Evolutionary conservation across 2,113 vertebrate species (phyloP), one percentile per base, ranked within the genome.

Genomic region (Nothoprocta pentlandii): DNA sequence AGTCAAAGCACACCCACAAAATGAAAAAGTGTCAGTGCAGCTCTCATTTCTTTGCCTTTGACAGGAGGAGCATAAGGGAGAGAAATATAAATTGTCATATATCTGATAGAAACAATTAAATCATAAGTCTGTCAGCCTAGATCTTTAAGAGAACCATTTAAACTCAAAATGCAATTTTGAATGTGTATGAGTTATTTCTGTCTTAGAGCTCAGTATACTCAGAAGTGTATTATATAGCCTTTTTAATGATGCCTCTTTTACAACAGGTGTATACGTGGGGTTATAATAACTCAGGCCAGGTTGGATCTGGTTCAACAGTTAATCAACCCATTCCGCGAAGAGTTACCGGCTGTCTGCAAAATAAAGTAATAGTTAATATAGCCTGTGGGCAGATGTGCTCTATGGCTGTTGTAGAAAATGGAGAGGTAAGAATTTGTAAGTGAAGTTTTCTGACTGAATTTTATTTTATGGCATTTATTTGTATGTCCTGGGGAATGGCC

Each of bases 341-440:
- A 94, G 99, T 99, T 92, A 99, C 98, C 66, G 98, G 98, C 96
- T 99, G 99, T 94, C 96, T 99, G 75, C 99, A 99, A 94, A 99
- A 98, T 96, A 99, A 99, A 97, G 97, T 98, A 51, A 98, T 98
- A 28, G 96, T 99, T 83, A 99, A 98, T 96, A 98, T 99, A 71
- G 99, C 99, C 59, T 99, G 99, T 88, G 99, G 99, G 58, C 99
- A 99, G 96, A 99, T 99, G 97, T 99, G 99, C 93, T 99, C 99
- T 11, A 99, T 99, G 99, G 99, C 99, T 6, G 99, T 99, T 17
- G 98, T 99, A 46, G 99, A 99, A 96, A 99, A 98, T 20, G 99
- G 99, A 79, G 99, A 99, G 98, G 99, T 99, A 97, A 96, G 97
- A 58, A 70, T 47, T 42, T 62, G 61, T 9, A 66, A 81, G 28